A percentile compares a stretch with the other conserved stretches of the same genome.
Conservation (phyloP, 2,888 invertebrate genomes). For the Pasiphila rectangulata region DNA sequence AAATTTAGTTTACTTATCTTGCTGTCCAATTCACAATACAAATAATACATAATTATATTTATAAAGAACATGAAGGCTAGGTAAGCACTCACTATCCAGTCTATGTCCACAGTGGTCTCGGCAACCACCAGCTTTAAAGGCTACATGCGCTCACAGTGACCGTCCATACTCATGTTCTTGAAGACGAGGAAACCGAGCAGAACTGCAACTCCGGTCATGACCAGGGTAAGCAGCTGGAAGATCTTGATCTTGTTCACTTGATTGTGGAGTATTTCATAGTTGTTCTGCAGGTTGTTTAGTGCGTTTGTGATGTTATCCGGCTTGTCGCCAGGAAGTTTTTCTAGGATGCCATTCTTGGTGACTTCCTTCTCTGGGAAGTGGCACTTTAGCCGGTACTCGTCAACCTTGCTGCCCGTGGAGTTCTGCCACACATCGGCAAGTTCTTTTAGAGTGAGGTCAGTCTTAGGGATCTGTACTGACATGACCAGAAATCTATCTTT, state of each 20-base stretch:
- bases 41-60: conserved; percentile 43
- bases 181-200: conserved; percentile 59
- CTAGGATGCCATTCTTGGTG: conserved; percentile 56
- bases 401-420: conserved; percentile 80
- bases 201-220: conserved; percentile 53
- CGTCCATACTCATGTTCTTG: conserved; percentile 48
- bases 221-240: conserved; percentile 57
- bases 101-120: conserved; percentile 49
- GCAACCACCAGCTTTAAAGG: conserved; percentile 57
- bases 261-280: conserved; percentile 53
- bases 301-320: conserved; percentile 89
- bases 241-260: conserved; percentile 58
- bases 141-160: conserved; percentile 67
- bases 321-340: conserved; percentile 81
- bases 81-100: conserved; percentile 37
- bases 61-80: conserved; percentile 39
- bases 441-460: conserved; percentile 81
- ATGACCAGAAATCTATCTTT: conserved; percentile 94
- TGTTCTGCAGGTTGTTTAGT: conserved; percentile 57
- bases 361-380: conserved; percentile 75
- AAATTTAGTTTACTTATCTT: conserved; percentile 38
- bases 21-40: conserved; percentile 42
- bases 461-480: conserved; percentile 85
- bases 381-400: conserved; percentile 88
- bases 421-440: conserved; percentile 88